phyloP scores from a whole-genome alignment of 2,888 invertebrate genomes.

The Caenorhabditis sulstoni region DNA sequence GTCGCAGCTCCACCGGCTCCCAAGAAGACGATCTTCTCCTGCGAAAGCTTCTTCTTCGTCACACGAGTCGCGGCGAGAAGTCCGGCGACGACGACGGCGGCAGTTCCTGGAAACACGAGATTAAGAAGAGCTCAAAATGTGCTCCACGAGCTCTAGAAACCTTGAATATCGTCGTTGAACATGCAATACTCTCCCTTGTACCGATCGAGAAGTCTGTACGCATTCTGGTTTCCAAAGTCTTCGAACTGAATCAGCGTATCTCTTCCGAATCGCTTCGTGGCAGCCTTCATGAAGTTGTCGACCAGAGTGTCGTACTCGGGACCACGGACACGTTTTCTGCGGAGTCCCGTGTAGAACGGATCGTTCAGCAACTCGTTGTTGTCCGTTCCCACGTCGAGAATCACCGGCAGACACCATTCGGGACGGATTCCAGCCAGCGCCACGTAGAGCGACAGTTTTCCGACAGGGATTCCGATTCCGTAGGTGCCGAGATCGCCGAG shows the following conservation, averaged over 20 bases:
- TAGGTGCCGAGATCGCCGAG: slow-evolving; percentile 91
- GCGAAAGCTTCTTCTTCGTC: slow-evolving; percentile 88
- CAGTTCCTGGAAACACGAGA: slow-evolving; percentile 85
- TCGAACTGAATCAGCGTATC: slow-evolving; percentile 88
- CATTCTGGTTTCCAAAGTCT: slow-evolving; percentile 98
- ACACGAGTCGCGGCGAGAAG: slow-evolving; percentile 90
- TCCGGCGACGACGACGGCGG: slow-evolving; percentile 95
- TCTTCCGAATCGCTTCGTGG: slow-evolving; percentile 81
- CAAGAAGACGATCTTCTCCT: slow-evolving; percentile 92
- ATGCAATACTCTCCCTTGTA: slow-evolving; percentile 93
- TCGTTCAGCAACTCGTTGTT: slow-evolving; percentile 87
- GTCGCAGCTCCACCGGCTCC: slow-evolving; percentile 97
- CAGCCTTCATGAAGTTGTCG: slow-evolving; percentile 92
- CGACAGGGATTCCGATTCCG: slow-evolving; percentile 98
- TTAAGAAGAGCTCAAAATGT: background rate
- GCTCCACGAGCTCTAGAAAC: slow-evolving; percentile 81
- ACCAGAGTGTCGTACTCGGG: slow-evolving; percentile 91
- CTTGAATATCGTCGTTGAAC: slow-evolving; percentile 99
- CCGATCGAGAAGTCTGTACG: slow-evolving; percentile 92
- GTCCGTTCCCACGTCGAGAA: slow-evolving; percentile 86
- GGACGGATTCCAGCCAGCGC: slow-evolving; percentile 96
- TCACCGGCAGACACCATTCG: slow-evolving; percentile 93
- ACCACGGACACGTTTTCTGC: slow-evolving; percentile 90
- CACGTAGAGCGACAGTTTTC: slow-evolving; percentile 96
- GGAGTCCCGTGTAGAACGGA: slow-evolving; percentile 94